A percentile compares a stretch with the other conserved stretches of the same genome.
These are phyloP conservation scores for Paragorgia papillata DNA, from an alignment of 92 coral and sea anemone species.

Conservation along the genomic window DNA sequence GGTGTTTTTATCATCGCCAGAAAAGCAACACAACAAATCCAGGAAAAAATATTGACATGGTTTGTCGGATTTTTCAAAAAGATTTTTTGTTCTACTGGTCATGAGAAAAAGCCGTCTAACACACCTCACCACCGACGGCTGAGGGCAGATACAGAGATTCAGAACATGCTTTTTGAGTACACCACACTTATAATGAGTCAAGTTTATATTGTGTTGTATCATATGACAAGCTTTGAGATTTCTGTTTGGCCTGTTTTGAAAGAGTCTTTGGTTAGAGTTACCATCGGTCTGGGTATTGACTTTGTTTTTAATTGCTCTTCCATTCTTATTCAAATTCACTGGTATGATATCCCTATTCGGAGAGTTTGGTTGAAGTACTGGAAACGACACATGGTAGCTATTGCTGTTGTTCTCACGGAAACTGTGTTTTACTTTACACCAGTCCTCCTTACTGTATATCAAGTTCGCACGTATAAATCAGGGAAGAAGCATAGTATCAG, in stretches of 20 bases:
- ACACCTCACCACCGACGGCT: slow-evolving; percentile 76
- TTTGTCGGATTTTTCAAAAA: background rate
- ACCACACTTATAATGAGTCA: slow-evolving; percentile 19
- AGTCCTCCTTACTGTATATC: background rate
- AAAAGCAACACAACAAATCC: slow-evolving; percentile 63
- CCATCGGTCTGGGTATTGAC: slow-evolving; percentile 67
- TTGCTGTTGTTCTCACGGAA: slow-evolving; percentile 19
- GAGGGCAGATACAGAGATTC: slow-evolving; percentile 74
- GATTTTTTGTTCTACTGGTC: background rate
- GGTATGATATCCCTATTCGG: slow-evolving; percentile 49
- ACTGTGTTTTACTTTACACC: background rate
- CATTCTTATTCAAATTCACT: slow-evolving; percentile 49
- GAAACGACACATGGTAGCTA: slow-evolving; percentile 50
- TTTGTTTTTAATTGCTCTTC: slow-evolving; percentile 60
- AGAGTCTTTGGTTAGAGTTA: slow-evolving; percentile 49
- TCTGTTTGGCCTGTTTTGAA: background rate
- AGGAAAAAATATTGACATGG: slow-evolving; percentile 32
- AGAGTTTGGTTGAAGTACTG: slow-evolving; percentile 62
- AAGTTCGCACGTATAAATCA: background rate
- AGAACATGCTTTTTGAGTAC: slow-evolving; percentile 66
- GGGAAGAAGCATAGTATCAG: background rate
- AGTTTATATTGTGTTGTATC: background rate
- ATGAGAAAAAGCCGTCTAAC: slow-evolving; percentile 5
- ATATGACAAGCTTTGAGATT: background rate
- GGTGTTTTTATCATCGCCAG: slow-evolving; percentile 60